Base-by-base conservation (phyloP, 64 coral and sea anemone species). In the Montipora sp. region DNA sequence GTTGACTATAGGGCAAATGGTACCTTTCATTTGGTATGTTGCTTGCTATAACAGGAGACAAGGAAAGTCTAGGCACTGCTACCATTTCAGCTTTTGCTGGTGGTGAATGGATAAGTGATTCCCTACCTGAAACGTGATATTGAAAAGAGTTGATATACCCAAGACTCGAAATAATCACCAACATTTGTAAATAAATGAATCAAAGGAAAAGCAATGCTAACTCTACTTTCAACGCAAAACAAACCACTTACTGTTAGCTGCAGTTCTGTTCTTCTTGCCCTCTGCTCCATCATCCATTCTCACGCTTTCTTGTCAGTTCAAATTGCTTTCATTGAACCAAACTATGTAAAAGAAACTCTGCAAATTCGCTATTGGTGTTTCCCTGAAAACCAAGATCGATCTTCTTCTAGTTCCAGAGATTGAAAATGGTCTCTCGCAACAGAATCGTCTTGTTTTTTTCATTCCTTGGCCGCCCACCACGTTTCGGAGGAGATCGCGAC, bases 291-390 rank as follows among this genome's bases (percentile, higher is more conserved):
- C 60, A 63, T 63, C 60, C 60, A 63, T 63, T 63, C 60, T 63
- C 60, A 63, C 60, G 13, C 60, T 63, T 63, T 63, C 60, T 63
- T 63, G 60, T 36, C 36, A 36, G 36, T 63, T 63, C 60, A 16
- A 63, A 63, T 63, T 63, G 60, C 60, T 63, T 16, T 12, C 60
- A 63, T 63, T 63, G 60, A 0, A 19, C 60, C 60, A 63, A 63
- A 63, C 60, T 18, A 87, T 87, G 83, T 5, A 87, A 49, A 67
- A 87, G 83, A 72, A 87, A 87, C 83, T 87, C 83, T 2, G 83
- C 83, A 87, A 87, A 73, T 19, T 87, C 83, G 21, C 83, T 87
- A 48, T 87, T 87, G 45, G 22, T 87, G 22, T 63, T 44, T 71
- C 50, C 72, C 18, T 5, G 24, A 7, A 87, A 87, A 63, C 83